Evolutionary conservation across 2,797 vertebrate species (phyloP).

Genomic region (Eurystomus glaucurus): DNA sequence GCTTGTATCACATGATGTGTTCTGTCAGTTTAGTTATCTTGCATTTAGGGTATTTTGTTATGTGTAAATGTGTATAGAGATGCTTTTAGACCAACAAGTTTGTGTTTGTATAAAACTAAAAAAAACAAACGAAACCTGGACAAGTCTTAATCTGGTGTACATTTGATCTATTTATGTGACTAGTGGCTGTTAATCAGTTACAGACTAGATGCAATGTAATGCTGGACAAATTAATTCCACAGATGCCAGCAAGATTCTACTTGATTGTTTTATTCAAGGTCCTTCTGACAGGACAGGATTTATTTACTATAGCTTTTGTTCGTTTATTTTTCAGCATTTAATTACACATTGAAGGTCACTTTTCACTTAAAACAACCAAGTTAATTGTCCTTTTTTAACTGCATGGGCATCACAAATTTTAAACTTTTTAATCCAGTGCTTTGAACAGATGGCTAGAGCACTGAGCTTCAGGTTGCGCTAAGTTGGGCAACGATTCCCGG

Average conservation of each 20-base stretch:
- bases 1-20: neutral
- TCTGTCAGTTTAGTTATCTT: neutral
- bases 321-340: neutral
- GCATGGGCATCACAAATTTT: neutral
- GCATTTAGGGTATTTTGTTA: neutral
- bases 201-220: neutral
- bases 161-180: neutral
- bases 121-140: neutral
- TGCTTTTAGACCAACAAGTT: neutral
- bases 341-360: neutral
- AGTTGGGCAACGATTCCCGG: neutral
- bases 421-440: neutral
- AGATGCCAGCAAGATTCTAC: neutral
- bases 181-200: neutral
- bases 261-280: neutral
- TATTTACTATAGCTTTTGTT: neutral
- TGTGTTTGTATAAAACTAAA: neutral
- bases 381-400: neutral
- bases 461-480: neutral
- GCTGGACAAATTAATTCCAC: neutral
- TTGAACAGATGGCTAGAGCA: neutral
- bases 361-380: neutral
- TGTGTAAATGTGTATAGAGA: neutral
- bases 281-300: neutral
- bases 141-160: neutral